A percentile compares a stretch with the other conserved stretches of the same genome.
These are phyloP conservation scores for Sternotherus odoratus DNA, from an alignment of 2,797 vertebrate species.

Conservation along the genomic window DNA sequence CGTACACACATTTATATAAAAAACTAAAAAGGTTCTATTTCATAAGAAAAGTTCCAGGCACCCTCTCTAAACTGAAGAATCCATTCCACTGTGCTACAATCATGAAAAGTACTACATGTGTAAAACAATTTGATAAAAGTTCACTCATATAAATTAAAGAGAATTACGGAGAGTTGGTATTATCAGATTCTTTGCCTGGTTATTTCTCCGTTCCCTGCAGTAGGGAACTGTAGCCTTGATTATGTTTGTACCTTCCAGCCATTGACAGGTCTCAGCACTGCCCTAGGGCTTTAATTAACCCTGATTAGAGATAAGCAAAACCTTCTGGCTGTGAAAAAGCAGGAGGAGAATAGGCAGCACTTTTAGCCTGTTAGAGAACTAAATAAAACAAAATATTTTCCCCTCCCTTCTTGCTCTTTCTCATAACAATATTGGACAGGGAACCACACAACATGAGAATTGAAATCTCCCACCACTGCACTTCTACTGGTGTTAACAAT, in stretches of 20 bases:
- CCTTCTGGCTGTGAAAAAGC: constrained; percentile 46
- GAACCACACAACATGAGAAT: neutral
- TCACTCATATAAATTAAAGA: neutral
- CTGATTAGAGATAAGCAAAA: constrained; percentile 67
- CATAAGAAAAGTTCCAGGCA: neutral
- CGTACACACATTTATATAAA: neutral
- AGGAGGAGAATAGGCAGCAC: neutral
- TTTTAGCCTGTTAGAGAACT: neutral
- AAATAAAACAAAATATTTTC: neutral
- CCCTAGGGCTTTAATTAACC: constrained; percentile 78
- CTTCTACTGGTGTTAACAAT: neutral
- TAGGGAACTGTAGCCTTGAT: constrained; percentile 30
- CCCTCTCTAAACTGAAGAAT: neutral
- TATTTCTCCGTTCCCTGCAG: neutral
- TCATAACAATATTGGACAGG: neutral
- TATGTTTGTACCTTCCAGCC: constrained; percentile 53
- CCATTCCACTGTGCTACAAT: neutral
- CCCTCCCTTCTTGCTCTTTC: neutral
- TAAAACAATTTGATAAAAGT: constrained; percentile 11
- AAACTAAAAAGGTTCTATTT: neutral
- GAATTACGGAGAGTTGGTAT: neutral
- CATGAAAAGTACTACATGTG: constrained; percentile 42
- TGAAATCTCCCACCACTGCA: neutral
- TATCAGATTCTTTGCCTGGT: neutral
- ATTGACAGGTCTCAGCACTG: constrained; percentile 46